Evolutionary conservation across 2,888 invertebrate species (phyloP).

Genomic region (Trichopria drosophilae): DNA sequence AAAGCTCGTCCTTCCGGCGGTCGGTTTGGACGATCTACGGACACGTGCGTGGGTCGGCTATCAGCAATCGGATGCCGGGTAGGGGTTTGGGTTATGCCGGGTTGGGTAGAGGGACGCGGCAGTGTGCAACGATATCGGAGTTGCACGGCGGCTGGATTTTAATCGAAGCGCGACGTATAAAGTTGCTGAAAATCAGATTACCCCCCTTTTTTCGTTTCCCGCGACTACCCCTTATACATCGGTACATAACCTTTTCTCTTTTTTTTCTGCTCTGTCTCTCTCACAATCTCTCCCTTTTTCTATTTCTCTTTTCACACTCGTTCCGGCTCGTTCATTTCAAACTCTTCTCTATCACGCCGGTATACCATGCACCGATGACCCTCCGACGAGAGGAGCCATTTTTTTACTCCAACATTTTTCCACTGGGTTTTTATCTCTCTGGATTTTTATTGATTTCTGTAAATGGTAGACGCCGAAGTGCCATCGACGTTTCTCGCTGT

Average conservation of each 20-base stretch:
- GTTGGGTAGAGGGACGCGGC: conserved; percentile 33
- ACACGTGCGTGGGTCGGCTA: too few relatives aligned
- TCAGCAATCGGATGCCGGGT: conserved; percentile 7
- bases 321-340: neutral
- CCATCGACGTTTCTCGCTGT: too few relatives aligned
- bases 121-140: conserved; percentile 49
- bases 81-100: conserved; percentile 22
- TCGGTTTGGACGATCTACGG: too few relatives aligned
- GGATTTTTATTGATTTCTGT: conserved; percentile 41
- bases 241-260: conserved; percentile 27
- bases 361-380: conserved; percentile 11
- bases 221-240: too few relatives aligned
- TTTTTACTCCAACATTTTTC: conserved; percentile 30
- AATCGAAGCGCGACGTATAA: conserved; percentile 56
- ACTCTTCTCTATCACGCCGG: conserved; percentile 15
- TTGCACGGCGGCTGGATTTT: conserved; percentile 53
- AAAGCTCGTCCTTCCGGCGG: too few relatives aligned
- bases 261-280: conserved; percentile 28
- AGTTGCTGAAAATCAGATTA: conserved; percentile 57
- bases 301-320: conserved; percentile 10
- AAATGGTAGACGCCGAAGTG: conserved; percentile 18
- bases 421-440: conserved; percentile 36
- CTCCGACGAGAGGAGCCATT: conserved; percentile 29
- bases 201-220: conserved; percentile 34
- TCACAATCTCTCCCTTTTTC: conserved; percentile 17